Conservation (phyloP, 2,888 invertebrate species). For the Cynaeus angustus region DNA sequence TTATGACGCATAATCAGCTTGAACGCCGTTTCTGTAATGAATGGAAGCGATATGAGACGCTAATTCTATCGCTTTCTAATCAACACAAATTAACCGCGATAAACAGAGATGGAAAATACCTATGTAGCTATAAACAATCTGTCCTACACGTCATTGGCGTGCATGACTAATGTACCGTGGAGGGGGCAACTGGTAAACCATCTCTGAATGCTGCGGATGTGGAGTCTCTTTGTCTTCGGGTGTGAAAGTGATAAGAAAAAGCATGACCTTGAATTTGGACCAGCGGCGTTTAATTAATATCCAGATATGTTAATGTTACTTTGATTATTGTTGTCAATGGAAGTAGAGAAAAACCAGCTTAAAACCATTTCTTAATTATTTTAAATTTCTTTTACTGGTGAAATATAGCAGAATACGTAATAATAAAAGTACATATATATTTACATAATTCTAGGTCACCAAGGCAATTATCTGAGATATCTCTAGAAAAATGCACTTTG, state of each 20-base stretch:
- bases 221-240: slow-evolving; percentile 21
- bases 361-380: no score
- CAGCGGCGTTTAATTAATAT: neutral
- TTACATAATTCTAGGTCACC: no score
- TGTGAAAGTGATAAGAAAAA: slow-evolving; percentile 38
- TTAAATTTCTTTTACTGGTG: no score
- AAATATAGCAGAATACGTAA: no score
- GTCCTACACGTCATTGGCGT: slow-evolving; percentile 20
- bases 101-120: neutral
- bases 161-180: slow-evolving; percentile 31
- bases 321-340: neutral
- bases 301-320: neutral
- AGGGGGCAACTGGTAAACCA: slow-evolving; percentile 29
- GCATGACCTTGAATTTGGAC: slow-evolving; percentile 20
- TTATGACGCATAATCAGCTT: slow-evolving; percentile 42
- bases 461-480: no score
- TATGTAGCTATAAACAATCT: neutral
- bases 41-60: neutral
- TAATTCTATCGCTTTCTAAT: slow-evolving; percentile 3
- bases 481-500: no score
- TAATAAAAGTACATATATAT: no score
- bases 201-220: slow-evolving; percentile 5
- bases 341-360: neutral
- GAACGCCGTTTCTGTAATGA: slow-evolving; percentile 18
- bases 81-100: neutral